Percentiles rank a stretch among this genome's conserved stretches.
These are phyloP conservation scores for Agonum fuliginosum DNA, from an alignment of 2,888 invertebrate species.

Conservation along the genomic window DNA sequence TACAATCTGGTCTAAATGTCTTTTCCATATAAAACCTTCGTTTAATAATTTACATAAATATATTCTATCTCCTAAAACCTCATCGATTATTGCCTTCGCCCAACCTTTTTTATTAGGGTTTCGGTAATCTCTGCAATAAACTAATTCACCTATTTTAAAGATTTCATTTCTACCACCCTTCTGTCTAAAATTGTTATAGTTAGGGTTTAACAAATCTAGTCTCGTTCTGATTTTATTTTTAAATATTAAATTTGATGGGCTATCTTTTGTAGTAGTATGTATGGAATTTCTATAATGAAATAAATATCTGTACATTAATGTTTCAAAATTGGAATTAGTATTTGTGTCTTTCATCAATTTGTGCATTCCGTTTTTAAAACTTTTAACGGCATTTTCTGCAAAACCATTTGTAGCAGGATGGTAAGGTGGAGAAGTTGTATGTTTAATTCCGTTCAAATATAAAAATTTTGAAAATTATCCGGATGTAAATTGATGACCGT, in stretches of 20 bases:
- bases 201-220: constrained; percentile 40
- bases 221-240: constrained; percentile 51
- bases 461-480: constrained; percentile 63
- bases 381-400: constrained; percentile 61
- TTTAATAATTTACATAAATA: too few species aligned
- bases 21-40: too few species aligned
- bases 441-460: constrained; percentile 63
- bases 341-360: too few species aligned
- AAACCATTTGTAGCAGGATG: constrained; percentile 61
- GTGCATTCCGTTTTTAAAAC: constrained; percentile 48
- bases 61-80: too few species aligned
- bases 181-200: neutral
- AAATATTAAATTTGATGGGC: constrained; percentile 55
- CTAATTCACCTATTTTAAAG: neutral
- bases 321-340: too few species aligned
- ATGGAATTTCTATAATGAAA: constrained; percentile 59
- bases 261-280: constrained; percentile 53
- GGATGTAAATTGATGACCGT: constrained; percentile 64
- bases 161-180: neutral
- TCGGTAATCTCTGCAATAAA: constrained; percentile 18
- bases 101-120: constrained; percentile 12
- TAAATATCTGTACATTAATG: too few species aligned
- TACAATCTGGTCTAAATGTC: too few species aligned
- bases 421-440: constrained; percentile 63
- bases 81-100: too few species aligned